Evolutionary conservation across 2,797 vertebrate species (phyloP), one percentile per base, ranked within the genome.

Genomic region (Columba guinea): DNA sequence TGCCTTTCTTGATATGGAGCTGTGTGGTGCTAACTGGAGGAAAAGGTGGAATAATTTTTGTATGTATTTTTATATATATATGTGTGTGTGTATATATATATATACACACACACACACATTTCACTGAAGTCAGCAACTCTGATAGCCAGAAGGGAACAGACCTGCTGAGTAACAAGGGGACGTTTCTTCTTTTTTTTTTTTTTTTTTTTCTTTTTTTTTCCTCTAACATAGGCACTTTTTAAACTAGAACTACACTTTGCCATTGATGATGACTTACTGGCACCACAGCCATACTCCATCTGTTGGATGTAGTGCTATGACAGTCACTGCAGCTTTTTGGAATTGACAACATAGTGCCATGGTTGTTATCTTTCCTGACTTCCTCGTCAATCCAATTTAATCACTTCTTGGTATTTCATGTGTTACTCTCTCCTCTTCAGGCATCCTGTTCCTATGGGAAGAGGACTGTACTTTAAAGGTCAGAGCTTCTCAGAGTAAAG

Each of bases 381-480:
- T 88, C 74, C 56, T 96, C 10, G 10, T 94, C 88, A 90, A 64
- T 94, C 80, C 48, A 70, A 68, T 80, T 94, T 94, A 95, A 89
- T 96, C 80, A 68, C 55, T 91, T 59, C 22, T 84, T 84, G 85
- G 70, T 91, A 82, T 93, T 95, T 94, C 70, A 74, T 87, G 70
- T 96, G 58, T 77, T 93, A 65, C 83, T 93, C 69, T 88, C 55
- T 93, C 34, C 39, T 95, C 85, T 88, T 92, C 59, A 70, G 70
- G 59, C 87, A 90, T 87, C 37, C 35, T 53, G 26, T 77, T 94
- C 53, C 53, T 87, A 21, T 93, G 90, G 80, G 84, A 94, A 84
- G 88, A 89, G 26, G 55, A 84, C 65, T 92, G 77, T 82, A 49
- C 59, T 82, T 95, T 70, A 95, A 94, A 96, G 94, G 95, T 96